A percentile compares a stretch with the other conserved stretches of the same genome.
Evolutionary conservation across 2,888 invertebrate species (phyloP).

Genomic region (Cerastis leucographa): DNA sequence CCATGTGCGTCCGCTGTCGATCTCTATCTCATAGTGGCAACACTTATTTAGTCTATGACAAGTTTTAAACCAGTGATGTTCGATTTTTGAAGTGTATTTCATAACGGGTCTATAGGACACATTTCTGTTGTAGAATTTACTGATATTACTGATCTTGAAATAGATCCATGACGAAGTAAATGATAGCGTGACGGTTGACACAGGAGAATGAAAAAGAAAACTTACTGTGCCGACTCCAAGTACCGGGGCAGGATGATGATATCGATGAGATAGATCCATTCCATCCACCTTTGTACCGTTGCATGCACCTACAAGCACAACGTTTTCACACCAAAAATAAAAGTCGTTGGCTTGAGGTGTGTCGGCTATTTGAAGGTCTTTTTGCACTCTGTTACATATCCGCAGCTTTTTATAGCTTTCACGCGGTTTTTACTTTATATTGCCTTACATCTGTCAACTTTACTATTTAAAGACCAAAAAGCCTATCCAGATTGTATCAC

Average conservation of each 20-base stretch:
- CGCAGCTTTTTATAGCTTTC: neutral
- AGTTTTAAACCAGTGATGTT: neutral
- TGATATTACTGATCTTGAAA: neutral
- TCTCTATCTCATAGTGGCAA: no score
- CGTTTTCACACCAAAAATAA: neutral
- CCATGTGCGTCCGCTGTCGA: no score
- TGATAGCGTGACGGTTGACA: no score
- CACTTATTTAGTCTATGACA: no score
- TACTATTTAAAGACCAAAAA: constrained; percentile 1
- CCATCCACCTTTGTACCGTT: no score
- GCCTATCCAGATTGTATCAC: constrained; percentile 21
- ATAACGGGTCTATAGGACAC: neutral
- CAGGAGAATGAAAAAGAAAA: no score
- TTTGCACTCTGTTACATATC: neutral
- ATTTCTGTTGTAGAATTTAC: neutral
- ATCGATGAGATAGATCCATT: no score
- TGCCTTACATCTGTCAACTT: constrained; percentile 9
- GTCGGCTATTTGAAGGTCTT: neutral
- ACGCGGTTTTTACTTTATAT: neutral
- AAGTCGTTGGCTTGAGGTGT: neutral
- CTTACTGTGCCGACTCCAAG: no score
- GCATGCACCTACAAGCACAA: neutral
- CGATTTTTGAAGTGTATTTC: neutral
- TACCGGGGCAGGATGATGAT: no score
- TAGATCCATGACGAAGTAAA: no score